Conservation (phyloP, 1,140 invertebrate species). For the Drosophila asahinai region DNA sequence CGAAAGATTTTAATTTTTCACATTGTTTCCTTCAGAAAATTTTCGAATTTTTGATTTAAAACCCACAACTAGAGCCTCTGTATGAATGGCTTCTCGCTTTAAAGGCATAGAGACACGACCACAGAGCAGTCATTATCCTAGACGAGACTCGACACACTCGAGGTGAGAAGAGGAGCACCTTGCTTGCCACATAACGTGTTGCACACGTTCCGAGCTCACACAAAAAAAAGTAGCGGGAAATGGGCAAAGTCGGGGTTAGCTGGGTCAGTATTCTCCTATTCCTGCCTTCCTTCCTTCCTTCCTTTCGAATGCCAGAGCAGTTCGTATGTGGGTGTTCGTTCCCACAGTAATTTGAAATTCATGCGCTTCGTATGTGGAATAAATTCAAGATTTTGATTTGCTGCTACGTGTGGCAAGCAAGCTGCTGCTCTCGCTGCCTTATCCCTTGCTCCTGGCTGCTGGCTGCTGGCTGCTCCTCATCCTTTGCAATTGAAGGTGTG, state of each 20-base stretch:
- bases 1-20: too few relatives aligned
- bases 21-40: too few relatives aligned
- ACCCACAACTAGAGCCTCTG: background rate
- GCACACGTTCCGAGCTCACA: slow-evolving; percentile 60
- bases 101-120: slow-evolving; percentile 50
- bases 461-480: background rate
- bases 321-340: slow-evolving; percentile 40
- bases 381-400: slow-evolving; percentile 84
- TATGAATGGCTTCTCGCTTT: slow-evolving; percentile 7
- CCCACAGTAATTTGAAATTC: slow-evolving; percentile 85
- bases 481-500: slow-evolving; percentile 76
- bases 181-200: slow-evolving; percentile 66
- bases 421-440: background rate
- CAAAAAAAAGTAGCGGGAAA: slow-evolving; percentile 6
- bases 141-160: slow-evolving; percentile 4
- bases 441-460: too few relatives aligned
- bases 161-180: slow-evolving; percentile 20
- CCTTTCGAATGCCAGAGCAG: background rate
- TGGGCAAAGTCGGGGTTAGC: slow-evolving; percentile 9
- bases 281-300: slow-evolving; percentile 14
- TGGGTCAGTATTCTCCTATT: slow-evolving; percentile 25
- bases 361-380: slow-evolving; percentile 84
- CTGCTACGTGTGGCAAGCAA: slow-evolving; percentile 73
- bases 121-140: slow-evolving; percentile 66
- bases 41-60: background rate